Conservation (phyloP, 2,113 vertebrate species). For the Myotis davidii region DNA sequence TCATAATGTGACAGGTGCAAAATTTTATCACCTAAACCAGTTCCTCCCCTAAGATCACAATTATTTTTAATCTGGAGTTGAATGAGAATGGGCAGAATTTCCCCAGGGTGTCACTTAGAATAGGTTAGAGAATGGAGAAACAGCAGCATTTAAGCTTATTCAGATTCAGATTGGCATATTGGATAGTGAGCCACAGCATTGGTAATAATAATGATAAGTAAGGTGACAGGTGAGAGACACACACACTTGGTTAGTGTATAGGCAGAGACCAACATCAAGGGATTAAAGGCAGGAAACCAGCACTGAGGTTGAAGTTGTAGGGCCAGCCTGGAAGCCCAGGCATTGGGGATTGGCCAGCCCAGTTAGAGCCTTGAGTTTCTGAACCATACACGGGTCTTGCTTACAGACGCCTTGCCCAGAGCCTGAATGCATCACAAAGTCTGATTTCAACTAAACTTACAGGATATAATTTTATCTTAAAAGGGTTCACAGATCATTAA, state of each 20-base stretch:
- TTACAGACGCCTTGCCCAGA: background rate
- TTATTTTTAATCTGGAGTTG: background rate
- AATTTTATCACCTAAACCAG: background rate
- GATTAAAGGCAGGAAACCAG: background rate
- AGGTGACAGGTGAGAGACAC: background rate
- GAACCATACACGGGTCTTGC: background rate
- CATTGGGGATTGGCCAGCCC: background rate
- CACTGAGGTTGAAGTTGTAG: background rate
- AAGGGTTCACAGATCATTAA: background rate
- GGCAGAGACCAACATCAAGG: background rate
- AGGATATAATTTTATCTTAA: background rate
- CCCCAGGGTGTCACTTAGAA: background rate
- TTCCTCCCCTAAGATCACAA: background rate
- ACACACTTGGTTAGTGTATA: background rate
- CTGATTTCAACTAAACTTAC: background rate
- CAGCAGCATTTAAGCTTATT: background rate
- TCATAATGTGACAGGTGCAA: background rate
- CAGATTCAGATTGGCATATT: background rate
- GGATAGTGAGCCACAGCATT: background rate
- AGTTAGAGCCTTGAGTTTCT: background rate
- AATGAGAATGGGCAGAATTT: background rate
- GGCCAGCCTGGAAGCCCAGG: background rate
- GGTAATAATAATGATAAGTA: background rate
- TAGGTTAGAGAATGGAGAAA: background rate
- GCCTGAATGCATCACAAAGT: background rate